Base-by-base conservation (phyloP, 37 sponge, comb jelly and placozoan genomes). In the Beroe forskalii region DNA sequence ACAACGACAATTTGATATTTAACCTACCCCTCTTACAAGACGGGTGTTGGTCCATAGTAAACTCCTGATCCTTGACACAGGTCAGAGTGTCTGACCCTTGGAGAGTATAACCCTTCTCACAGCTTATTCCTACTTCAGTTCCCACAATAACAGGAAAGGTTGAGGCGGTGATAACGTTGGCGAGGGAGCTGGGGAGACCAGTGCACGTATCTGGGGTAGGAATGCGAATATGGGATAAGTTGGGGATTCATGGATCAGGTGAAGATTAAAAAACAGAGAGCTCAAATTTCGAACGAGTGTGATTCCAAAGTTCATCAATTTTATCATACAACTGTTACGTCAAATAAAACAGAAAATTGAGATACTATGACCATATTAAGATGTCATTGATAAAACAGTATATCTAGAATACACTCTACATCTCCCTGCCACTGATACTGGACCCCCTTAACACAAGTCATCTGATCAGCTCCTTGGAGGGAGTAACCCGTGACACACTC, bases 161-260 rank as follows among this genome's bases (percentile, higher is more conserved):
- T 23, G 66, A 22, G 25, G 14, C 31, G 25, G 66, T 64, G 4
- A 23, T 64, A 6, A 64, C 31, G 25, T 64, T 23, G 25, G 66
- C 25, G 3, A 64, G 3, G 17, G 60, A 9, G 25, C 4, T 27
- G 4, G 66, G 66, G 20, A 64, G 25, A 22, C 4, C 66, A 4
- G 25, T 64, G 66, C 66, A 64, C 25, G 66, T 64, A 27, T 64
- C 66, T 64, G 66, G 17, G 60, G 60, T 55, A 17, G 60, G n/a
- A n/a, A n/a, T n/a, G n/a, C n/a, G n/a, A n/a, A n/a, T n/a, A n/a
- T n/a, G n/a, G n/a, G n/a, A n/a, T n/a, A n/a, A n/a, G n/a, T n/a
- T n/a, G n/a, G n/a, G n/a, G n/a, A n/a, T n/a, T n/a, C n/a, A n/a
- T n/a, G n/a, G n/a, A n/a, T n/a, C n/a, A n/a, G n/a, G n/a, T n/a